Evolutionary conservation across 2,888 invertebrate genomes (phyloP).

Genomic region (Pandemis heparana): DNA sequence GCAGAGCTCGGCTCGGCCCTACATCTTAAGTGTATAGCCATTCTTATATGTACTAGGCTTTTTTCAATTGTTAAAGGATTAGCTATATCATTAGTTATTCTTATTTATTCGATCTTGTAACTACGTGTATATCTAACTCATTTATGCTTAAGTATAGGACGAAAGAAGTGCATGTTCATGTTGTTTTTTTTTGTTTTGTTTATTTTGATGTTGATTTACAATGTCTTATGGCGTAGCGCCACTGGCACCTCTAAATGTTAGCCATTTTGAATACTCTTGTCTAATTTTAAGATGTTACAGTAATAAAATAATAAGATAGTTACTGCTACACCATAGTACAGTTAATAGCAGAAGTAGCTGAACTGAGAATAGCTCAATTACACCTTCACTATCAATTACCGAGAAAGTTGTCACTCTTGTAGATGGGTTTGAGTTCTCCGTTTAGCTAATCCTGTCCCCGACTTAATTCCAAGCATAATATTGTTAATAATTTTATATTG

Average conservation of each 20-base stretch:
- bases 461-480: conserved; percentile 22
- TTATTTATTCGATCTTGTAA: conserved; percentile 39
- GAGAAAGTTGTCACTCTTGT: neutral
- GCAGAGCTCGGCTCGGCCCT: conserved; percentile 81
- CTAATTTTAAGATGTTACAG: conserved; percentile 19
- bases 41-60: neutral
- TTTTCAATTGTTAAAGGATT: conserved; percentile 19
- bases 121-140: conserved; percentile 23
- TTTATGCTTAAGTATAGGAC: conserved; percentile 31
- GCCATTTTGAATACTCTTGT: conserved; percentile 16
- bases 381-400: neutral
- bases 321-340: neutral
- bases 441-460: neutral
- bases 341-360: neutral
- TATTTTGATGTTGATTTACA: conserved; percentile 34
- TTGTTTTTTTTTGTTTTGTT: conserved; percentile 37
- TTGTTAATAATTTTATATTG: conserved; percentile 20
- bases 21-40: conserved; percentile 48
- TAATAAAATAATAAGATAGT: conserved; percentile 6
- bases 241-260: neutral
- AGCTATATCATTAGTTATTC: conserved; percentile 31
- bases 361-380: neutral
- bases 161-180: conserved; percentile 39
- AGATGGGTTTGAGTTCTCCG: neutral
- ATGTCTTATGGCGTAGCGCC: conserved; percentile 8